Percentiles rank a stretch among this genome's conserved stretches.
Evolutionary conservation across 2,113 vertebrate genomes (phyloP).

Genomic region (Dermatemys mawii): DNA sequence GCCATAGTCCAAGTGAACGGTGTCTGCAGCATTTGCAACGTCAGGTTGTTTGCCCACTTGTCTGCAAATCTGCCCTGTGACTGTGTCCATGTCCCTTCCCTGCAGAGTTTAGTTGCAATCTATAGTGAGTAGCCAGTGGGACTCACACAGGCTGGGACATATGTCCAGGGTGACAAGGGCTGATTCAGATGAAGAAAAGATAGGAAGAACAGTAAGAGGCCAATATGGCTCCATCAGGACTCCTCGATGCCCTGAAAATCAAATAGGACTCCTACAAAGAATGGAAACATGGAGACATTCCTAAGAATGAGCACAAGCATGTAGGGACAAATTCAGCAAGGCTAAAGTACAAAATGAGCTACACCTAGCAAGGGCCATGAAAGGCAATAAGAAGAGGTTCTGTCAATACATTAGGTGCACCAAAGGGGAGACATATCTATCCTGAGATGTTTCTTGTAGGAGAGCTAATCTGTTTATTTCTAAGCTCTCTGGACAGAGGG

Average conservation of each 20-base stretch:
- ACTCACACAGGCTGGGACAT: neutral
- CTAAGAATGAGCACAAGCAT: too few relatives aligned
- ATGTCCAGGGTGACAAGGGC: neutral
- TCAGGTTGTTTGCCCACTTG: neutral
- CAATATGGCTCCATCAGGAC: too few relatives aligned
- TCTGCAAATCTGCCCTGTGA: neutral
- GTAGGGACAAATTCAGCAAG: neutral
- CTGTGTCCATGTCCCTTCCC: neutral
- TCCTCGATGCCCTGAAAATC: too few relatives aligned
- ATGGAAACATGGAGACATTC: too few relatives aligned
- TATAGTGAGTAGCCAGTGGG: neutral
- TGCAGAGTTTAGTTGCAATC: neutral
- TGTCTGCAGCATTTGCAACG: neutral
- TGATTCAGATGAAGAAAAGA: neutral
- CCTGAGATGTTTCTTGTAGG: neutral
- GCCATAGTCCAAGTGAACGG: neutral
- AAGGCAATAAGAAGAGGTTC: neutral
- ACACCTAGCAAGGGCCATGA: neutral
- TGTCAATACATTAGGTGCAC: neutral
- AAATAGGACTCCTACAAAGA: too few relatives aligned
- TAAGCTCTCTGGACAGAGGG: neutral
- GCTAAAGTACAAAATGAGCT: neutral
- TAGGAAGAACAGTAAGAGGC: neutral
- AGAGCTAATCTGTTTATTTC: neutral
- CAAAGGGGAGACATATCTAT: neutral